Conservation (phyloP, 2,113 vertebrate species). For the Onychorhynchus coronatus region DNA sequence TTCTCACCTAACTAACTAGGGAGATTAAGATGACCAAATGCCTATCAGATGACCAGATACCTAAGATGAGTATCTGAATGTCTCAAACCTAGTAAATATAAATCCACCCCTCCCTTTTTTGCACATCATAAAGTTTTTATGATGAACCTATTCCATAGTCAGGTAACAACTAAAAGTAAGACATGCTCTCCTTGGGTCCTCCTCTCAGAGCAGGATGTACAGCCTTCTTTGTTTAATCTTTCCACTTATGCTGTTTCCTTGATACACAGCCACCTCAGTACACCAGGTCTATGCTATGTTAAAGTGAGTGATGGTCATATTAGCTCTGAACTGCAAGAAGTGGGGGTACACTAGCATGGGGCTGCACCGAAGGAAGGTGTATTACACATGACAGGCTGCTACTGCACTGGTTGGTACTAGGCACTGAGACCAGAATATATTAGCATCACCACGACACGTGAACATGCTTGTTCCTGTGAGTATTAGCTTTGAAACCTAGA, state of each 20-base stretch:
- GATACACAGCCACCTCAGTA: background rate
- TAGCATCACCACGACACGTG: background rate
- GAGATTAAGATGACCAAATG: background rate
- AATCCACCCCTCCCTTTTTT: background rate
- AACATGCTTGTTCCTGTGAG: background rate
- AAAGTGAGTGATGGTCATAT: background rate
- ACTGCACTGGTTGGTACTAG: background rate
- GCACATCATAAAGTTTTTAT: background rate
- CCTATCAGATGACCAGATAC: too few relatives aligned
- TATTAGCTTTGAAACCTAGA: background rate
- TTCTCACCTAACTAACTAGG: background rate
- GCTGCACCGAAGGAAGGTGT: background rate
- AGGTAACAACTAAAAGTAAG: background rate
- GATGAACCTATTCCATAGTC: background rate
- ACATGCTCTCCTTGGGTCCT: background rate
- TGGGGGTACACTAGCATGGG: background rate
- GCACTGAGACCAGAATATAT: background rate
- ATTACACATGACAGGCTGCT: background rate
- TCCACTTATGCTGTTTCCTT: background rate
- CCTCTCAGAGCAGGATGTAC: background rate
- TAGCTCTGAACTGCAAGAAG: background rate
- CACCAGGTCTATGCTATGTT: fast-evolving
- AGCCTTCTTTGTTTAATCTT: background rate
- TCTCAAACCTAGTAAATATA: background rate
- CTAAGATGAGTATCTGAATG: background rate